Conservation (phyloP, 2,888 invertebrate genomes). For the Drosophila mulleri region DNA sequence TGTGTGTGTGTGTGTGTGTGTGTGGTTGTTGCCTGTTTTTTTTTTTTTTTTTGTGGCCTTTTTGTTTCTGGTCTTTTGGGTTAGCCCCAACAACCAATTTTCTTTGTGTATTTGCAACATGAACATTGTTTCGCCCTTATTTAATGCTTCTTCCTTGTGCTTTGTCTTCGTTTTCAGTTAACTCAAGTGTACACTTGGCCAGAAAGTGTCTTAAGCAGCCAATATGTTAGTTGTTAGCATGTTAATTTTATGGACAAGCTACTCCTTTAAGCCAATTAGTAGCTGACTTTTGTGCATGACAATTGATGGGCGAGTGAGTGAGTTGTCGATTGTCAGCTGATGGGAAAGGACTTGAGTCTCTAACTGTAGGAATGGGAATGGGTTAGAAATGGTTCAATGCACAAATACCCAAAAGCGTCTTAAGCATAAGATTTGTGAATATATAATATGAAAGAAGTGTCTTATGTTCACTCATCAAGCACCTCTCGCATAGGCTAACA, state of each 20-base stretch:
- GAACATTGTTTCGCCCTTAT: constrained; percentile 30
- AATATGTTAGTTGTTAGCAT: constrained; percentile 36
- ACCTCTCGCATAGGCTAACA: no score
- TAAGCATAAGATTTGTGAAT: background rate
- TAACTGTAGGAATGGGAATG: background rate
- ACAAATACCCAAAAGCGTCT: no score
- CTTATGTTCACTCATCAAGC: background rate
- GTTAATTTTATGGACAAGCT: constrained; percentile 13
- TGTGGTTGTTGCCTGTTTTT: constrained; percentile 40
- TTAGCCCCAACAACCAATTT: constrained; percentile 59
- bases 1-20: constrained; percentile 12
- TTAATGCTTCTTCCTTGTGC: background rate
- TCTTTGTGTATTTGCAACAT: constrained; percentile 58
- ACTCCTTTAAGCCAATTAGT: constrained; percentile 24
- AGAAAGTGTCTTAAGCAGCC: constrained; percentile 28
- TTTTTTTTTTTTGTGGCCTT: constrained; percentile 37
- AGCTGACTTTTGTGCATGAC: background rate
- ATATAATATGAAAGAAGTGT: background rate
- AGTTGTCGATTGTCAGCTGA: background rate
- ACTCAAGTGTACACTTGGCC: constrained; percentile 32
- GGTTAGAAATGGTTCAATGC: background rate
- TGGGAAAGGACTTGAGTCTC: background rate
- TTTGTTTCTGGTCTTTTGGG: constrained; percentile 22
- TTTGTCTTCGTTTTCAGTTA: constrained; percentile 35
- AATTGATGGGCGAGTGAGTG: background rate